A percentile compares a stretch with the other conserved stretches of the same genome.
Evolutionary conservation across 1,140 invertebrate genomes (phyloP).

Genomic region (Ceratosolen fusciceps): DNA sequence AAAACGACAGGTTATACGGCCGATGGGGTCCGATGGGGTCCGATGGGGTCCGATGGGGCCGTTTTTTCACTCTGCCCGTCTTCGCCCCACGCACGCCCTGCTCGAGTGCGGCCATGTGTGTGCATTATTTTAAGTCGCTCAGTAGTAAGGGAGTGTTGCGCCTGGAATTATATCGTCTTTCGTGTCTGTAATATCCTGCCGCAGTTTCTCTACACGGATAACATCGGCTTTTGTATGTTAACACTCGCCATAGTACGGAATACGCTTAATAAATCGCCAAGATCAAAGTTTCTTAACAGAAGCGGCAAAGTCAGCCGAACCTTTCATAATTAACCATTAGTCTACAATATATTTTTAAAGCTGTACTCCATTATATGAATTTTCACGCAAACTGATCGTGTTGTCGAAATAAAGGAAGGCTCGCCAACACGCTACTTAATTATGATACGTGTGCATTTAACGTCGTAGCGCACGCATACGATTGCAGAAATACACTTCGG

Average conservation of each 20-base stretch:
- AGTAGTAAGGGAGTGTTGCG: neutral
- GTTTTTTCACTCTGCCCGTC: neutral
- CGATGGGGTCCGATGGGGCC: conserved; percentile 24
- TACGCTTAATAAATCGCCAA: too few relatives aligned
- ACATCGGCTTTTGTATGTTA: neutral
- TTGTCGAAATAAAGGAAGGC: too few relatives aligned
- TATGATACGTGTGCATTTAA: too few relatives aligned
- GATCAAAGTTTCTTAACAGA: neutral
- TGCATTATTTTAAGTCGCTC: neutral
- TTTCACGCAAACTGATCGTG: too few relatives aligned
- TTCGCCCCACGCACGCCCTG: neutral
- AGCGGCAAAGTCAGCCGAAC: neutral
- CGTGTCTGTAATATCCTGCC: neutral
- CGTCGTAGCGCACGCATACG: too few relatives aligned
- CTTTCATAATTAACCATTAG: too few relatives aligned
- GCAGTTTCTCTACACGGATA: neutral
- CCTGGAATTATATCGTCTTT: conserved; percentile 19
- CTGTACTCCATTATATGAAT: too few relatives aligned
- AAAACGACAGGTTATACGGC: conserved; percentile 40
- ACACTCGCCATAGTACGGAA: neutral
- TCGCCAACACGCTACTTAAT: too few relatives aligned
- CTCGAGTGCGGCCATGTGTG: neutral
- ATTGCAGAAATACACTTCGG: too few relatives aligned
- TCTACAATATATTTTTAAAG: too few relatives aligned
- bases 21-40: conserved; percentile 22